Base-by-base conservation (phyloP, 2,888 invertebrate species). In the Sesamia inferens region DNA sequence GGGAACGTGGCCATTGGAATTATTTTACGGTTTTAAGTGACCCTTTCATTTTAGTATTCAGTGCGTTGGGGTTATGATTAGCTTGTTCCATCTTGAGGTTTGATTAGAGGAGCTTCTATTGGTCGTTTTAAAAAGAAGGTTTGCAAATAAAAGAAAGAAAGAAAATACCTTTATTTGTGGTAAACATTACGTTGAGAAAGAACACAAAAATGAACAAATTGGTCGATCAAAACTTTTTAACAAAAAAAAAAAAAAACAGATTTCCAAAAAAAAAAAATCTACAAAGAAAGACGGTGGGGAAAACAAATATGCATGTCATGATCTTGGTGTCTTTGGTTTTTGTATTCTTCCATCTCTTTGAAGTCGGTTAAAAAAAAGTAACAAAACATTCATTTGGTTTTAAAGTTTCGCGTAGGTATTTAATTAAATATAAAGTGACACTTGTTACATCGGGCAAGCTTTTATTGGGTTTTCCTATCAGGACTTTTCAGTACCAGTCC, bases 21-120 rank as follows among this genome's bases (percentile, higher is more conserved):
- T 81, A 83, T 85, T 86, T 85, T 83, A 86, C 76, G 82, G 81
- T 70, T 83, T 82, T 67, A 75, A 86, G 78, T 81, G 84, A 68
- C 76, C 68, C 71, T 78, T 83, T 44, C 74, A 31, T 85, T 85
- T 85, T 83, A 81, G 79, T 84, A 84, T 85, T 85, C 84, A 82
- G 68, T 77, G 72, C 79, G 71, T 79, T 76, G 39, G 65, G 65
- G 71, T 83, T 83, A 82, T 81, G 67, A 83, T 83, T 71, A 79
- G 72, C 69, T 83, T 59, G 62, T 72, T 54, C 71, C 64, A 47
- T 68, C 67, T 71, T 48, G 62, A 73, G 71, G 47, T 61, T 71
- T 59, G 42, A 68, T 61, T 80, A 68, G 31, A 80, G 63, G 55
- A 62, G 65, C 16, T 72, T 63, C 51, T 51, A 51, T 51, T 0